phyloP scores from a whole-genome alignment of 2,113 vertebrate species.

The Galeopterus variegatus region DNA sequence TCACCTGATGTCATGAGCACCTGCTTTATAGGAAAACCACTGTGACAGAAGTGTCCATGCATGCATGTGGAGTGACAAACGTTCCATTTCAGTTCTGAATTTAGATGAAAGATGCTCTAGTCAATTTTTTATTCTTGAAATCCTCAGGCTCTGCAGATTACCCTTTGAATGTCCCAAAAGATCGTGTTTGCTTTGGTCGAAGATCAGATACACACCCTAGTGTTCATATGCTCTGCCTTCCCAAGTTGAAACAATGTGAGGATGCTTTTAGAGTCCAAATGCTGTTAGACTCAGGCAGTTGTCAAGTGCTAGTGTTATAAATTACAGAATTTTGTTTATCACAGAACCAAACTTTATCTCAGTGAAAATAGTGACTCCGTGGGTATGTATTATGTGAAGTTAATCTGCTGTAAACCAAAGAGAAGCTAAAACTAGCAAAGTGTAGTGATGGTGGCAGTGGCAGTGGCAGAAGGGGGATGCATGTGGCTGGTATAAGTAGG shows the following conservation, averaged over 20 bases:
- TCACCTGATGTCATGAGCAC: not conserved
- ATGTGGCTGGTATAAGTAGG: slow-evolving; percentile 48
- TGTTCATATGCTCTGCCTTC: slow-evolving; percentile 30
- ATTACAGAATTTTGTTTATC: slow-evolving; percentile 74
- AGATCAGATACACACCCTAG: slow-evolving; percentile 67
- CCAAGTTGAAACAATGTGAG: slow-evolving; percentile 63
- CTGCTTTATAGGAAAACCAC: not conserved
- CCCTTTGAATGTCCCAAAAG: slow-evolving; percentile 55
- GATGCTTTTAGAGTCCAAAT: slow-evolving; percentile 77
- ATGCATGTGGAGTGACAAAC: not conserved
- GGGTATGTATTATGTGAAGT: slow-evolving; percentile 69
- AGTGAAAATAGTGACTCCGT: slow-evolving; percentile 72
- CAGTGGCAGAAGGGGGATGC: not conserved
- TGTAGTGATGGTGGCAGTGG: not conserved
- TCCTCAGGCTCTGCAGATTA: not conserved
- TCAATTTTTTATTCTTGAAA: not conserved
- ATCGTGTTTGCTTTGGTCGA: slow-evolving; percentile 76
- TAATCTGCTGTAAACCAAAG: slow-evolving; percentile 77
- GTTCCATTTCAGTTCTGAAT: slow-evolving; percentile 21
- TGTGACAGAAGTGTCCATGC: not conserved
- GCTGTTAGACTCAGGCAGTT: slow-evolving; percentile 49
- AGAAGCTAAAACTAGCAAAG: slow-evolving; percentile 68
- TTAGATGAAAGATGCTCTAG: slow-evolving; percentile 35
- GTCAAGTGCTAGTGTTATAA: slow-evolving; percentile 68
- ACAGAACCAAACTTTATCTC: slow-evolving; percentile 75